Evolutionary conservation across 1,140 invertebrate species (phyloP).

Genomic region (Bursaphelenchus mucronatus): DNA sequence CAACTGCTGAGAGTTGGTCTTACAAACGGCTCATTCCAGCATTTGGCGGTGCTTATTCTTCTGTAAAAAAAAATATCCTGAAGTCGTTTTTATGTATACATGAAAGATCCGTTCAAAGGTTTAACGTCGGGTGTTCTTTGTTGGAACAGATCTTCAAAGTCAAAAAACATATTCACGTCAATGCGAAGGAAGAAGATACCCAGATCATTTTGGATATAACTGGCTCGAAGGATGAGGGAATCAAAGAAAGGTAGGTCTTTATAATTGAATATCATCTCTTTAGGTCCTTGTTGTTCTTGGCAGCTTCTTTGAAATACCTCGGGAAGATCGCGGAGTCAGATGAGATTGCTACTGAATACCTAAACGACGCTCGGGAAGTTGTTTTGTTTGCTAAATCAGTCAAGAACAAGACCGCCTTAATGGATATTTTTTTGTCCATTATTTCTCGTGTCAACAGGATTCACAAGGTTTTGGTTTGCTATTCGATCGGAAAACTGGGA

Average conservation of each 20-base stretch:
- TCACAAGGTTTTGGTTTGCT: constrained; percentile 1
- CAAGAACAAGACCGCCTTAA: not conserved
- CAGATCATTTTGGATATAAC: not conserved
- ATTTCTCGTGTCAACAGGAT: not conserved
- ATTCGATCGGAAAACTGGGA: not conserved
- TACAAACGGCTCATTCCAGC: not conserved
- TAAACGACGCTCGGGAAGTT: too few relatives aligned
- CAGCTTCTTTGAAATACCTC: constrained; percentile 1
- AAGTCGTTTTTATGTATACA: not conserved
- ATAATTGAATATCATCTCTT: not conserved
- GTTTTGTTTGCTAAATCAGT: too few relatives aligned
- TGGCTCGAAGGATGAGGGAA: not conserved
- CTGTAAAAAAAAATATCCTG: not conserved
- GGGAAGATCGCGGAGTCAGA: not conserved
- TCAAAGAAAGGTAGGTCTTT: not conserved
- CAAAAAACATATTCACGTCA: constrained; percentile 4
- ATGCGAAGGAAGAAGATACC: not conserved
- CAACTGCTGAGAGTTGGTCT: not conserved
- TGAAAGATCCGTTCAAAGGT: not conserved
- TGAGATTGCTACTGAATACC: not conserved
- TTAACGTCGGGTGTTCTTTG: not conserved
- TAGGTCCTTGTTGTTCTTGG: not conserved
- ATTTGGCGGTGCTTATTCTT: not conserved
- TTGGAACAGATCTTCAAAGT: constrained; percentile 2
- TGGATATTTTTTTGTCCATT: not conserved